Conservation (phyloP, 2,797 vertebrate genomes). For the Brachyrhaphis roseni region DNA sequence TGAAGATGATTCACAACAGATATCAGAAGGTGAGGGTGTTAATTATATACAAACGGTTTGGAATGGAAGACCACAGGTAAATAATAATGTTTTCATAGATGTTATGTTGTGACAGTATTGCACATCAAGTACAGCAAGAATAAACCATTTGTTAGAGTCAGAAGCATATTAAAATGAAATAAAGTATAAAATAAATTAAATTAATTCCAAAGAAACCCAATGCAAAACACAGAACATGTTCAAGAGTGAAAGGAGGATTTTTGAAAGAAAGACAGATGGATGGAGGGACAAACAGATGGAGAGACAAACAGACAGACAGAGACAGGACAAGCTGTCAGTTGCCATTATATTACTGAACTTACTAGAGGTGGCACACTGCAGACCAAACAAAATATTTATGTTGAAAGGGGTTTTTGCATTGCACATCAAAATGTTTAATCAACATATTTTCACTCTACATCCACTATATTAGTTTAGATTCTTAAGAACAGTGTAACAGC, state of each 20-base stretch:
- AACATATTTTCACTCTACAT: neutral
- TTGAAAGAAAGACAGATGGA: slow-evolving; percentile 60
- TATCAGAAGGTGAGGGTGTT: slow-evolving; percentile 30
- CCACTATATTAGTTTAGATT: neutral
- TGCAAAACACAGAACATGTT: slow-evolving; percentile 55
- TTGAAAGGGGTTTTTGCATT: neutral
- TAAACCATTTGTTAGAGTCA: slow-evolving; percentile 65
- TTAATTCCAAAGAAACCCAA: slow-evolving; percentile 42
- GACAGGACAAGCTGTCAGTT: slow-evolving; percentile 81
- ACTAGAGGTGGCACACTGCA: slow-evolving; percentile 39
- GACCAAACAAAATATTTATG: slow-evolving; percentile 11
- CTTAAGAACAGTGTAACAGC: neutral
- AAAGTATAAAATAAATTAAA: slow-evolving; percentile 36
- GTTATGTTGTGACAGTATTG: slow-evolving; percentile 57
- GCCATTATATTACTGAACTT: slow-evolving; percentile 68
- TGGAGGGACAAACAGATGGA: slow-evolving; percentile 71
- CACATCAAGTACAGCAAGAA: slow-evolving; percentile 59
- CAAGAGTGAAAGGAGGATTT: slow-evolving; percentile 64
- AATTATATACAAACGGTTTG: slow-evolving; percentile 13
- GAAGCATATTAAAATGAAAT: slow-evolving; percentile 65
- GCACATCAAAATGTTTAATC: neutral
- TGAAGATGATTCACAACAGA: slow-evolving; percentile 33
- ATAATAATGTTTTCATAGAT: slow-evolving; percentile 36
- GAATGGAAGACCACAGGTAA: slow-evolving; percentile 31
- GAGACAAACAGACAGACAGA: slow-evolving; percentile 71